A percentile compares a stretch with the other conserved stretches of the same genome.
These are phyloP conservation scores for Lasiurus borealis DNA, from an alignment of 2,113 vertebrate genomes.

Conservation along the genomic window DNA sequence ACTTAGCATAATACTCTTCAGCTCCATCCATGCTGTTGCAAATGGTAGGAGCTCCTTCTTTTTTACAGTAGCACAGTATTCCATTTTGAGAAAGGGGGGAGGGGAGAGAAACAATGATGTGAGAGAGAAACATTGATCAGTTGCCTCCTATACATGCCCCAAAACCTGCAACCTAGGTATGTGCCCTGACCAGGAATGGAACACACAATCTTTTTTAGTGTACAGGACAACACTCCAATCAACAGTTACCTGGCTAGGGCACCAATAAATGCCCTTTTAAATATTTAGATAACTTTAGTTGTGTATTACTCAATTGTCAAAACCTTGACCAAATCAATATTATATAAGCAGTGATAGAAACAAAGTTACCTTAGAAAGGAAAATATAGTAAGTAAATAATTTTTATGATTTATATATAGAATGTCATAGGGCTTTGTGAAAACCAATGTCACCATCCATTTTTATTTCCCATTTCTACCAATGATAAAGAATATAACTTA, in stretches of 20 bases:
- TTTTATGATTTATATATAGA: background rate
- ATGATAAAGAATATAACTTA: background rate
- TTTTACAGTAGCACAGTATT: too few species aligned
- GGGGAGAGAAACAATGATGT: too few species aligned
- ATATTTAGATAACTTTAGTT: background rate
- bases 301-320: background rate
- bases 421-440: background rate
- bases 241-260: background rate
- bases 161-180: background rate
- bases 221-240: background rate
- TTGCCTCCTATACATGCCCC: background rate
- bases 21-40: too few species aligned
- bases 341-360: constrained; percentile 5
- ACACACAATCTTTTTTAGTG: background rate
- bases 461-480: constrained; percentile 47
- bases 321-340: background rate
- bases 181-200: background rate
- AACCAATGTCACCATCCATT: background rate
- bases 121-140: background rate
- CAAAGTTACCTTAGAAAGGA: background rate
- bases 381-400: background rate
- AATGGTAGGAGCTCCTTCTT: too few species aligned
- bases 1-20: too few species aligned
- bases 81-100: too few species aligned
- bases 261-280: background rate